A percentile compares a stretch with the other conserved stretches of the same genome.
Evolutionary conservation across 2,888 invertebrate genomes (phyloP).

Genomic region (Aphidius colemani): DNA sequence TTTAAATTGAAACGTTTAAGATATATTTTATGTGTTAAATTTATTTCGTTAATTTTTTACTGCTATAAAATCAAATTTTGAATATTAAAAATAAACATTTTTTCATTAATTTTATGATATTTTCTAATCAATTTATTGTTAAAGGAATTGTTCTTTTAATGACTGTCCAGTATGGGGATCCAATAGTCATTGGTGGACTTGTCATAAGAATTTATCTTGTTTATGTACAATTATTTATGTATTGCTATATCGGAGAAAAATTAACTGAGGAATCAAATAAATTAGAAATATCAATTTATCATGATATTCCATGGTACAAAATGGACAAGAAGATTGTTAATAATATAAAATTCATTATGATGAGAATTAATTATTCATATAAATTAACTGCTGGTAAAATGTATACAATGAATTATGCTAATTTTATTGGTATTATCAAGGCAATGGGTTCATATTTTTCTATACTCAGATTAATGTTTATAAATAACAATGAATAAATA

Average conservation of each 20-base stretch:
- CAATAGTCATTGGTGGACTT: constrained; percentile 14
- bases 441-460: constrained; percentile 27
- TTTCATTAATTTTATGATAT: too few relatives aligned
- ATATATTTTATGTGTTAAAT: too few relatives aligned
- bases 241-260: constrained; percentile 30
- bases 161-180: constrained; percentile 22
- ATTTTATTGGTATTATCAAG: constrained; percentile 25
- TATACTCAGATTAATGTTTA: constrained; percentile 26
- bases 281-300: constrained; percentile 4
- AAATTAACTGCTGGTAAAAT: constrained; percentile 30
- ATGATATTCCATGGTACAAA: constrained; percentile 11
- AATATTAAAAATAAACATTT: too few relatives aligned
- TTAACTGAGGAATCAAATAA: constrained; percentile 23
- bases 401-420: constrained; percentile 25
- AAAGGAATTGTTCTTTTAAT: constrained; percentile 28
- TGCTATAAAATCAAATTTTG: too few relatives aligned
- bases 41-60: too few relatives aligned
- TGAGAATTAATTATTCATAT: constrained; percentile 18
- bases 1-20: too few relatives aligned
- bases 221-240: constrained; percentile 31
- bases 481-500: neutral
- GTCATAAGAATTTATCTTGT: constrained; percentile 18
- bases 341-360: constrained; percentile 22
- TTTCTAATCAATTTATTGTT: neutral
- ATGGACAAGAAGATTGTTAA: constrained; percentile 15